Conservation (phyloP, 2,113 vertebrate species). For the Ahaetulla prasina region DNA sequence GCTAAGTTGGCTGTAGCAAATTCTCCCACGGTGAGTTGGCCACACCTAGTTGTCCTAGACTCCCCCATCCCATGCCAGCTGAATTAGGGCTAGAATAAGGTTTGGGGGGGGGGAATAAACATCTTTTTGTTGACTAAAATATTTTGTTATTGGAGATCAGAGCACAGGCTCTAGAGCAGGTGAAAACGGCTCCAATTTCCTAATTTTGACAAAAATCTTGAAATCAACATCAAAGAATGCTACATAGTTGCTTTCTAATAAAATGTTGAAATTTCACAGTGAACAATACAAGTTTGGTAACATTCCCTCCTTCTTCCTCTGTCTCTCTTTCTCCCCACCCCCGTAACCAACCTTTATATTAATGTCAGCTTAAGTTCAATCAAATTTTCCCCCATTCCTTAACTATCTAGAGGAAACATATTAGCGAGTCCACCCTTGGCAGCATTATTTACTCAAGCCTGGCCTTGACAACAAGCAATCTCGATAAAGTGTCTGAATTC, state of each 20-base stretch:
- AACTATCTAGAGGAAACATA: conserved; percentile 73
- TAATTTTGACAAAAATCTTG: conserved; percentile 2
- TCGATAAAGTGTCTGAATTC: conserved; percentile 72
- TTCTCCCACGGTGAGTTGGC: not conserved
- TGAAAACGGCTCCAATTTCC: not conserved
- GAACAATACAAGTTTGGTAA: not conserved
- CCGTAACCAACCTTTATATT: conserved; percentile 43
- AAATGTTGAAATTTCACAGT: conserved; percentile 48
- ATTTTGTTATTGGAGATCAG: rapidly evolving
- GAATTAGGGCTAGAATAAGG: not conserved
- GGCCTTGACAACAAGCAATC: conserved; percentile 63
- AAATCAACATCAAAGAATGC: conserved; percentile 37
- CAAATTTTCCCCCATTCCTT: conserved; percentile 48
- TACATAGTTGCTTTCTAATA: conserved; percentile 47
- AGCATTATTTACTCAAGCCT: conserved; percentile 64
- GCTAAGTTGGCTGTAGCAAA: not conserved
- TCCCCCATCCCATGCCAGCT: not conserved
- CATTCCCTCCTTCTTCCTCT: not conserved
- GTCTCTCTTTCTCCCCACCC: not conserved
- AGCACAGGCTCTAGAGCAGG: not conserved
- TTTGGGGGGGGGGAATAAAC: not conserved
- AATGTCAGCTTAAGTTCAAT: conserved; percentile 48
- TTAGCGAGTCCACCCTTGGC: conserved; percentile 67
- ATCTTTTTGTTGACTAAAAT: not conserved
- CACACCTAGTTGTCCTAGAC: not conserved